Percentiles rank a stretch among this genome's conserved stretches.
Conservation (phyloP, 2,888 invertebrate species). For the Glyphotaelius pellucidus region DNA sequence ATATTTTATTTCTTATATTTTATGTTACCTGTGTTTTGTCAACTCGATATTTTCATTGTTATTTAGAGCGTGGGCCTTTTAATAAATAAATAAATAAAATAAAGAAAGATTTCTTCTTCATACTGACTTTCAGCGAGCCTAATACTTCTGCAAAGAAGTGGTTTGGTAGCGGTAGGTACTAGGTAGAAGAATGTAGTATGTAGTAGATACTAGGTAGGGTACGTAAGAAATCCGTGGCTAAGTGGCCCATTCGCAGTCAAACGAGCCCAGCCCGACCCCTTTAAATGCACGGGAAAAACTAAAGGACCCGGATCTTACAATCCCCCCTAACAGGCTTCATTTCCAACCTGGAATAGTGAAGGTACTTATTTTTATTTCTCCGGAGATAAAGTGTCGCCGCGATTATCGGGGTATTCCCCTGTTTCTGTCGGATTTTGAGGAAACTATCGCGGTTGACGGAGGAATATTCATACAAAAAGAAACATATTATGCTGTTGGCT, state of each 20-base stretch:
- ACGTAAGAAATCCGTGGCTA: slow-evolving; percentile 71
- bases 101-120: neutral
- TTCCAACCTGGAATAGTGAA: slow-evolving; percentile 59
- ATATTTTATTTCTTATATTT: too few species aligned
- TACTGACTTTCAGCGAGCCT: neutral
- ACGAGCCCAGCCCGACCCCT: slow-evolving; percentile 71
- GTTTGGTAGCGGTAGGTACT: neutral
- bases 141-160: neutral
- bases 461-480: neutral
- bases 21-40: too few species aligned
- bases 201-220: neutral
- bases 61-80: too few species aligned
- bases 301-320: slow-evolving; percentile 51
- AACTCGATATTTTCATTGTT: too few species aligned
- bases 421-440: neutral
- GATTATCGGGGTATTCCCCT: neutral
- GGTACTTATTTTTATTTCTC: slow-evolving; percentile 44
- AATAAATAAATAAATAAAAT: too few species aligned
- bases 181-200: neutral
- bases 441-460: neutral
- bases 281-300: slow-evolving; percentile 58
- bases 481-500: neutral
- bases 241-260: slow-evolving; percentile 79
- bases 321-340: slow-evolving; percentile 63
- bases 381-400: slow-evolving; percentile 35